Evolutionary conservation across 2,888 invertebrate genomes (phyloP).

Genomic region (Eucriotettix oculatus): DNA sequence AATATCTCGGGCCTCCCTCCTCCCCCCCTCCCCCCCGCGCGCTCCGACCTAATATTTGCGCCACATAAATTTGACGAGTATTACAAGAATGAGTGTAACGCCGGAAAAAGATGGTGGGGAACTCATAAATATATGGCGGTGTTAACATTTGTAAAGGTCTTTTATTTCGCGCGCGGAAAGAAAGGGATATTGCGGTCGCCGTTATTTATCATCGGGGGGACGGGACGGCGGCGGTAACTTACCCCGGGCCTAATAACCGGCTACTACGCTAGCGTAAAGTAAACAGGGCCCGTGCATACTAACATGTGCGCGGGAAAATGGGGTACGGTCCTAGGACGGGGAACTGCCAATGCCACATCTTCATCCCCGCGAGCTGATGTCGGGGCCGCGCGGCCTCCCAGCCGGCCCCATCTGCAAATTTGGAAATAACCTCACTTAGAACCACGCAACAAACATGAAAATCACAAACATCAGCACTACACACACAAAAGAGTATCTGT

Average conservation of each 20-base stretch:
- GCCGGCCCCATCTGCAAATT: slow-evolving; percentile 13
- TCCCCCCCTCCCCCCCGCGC: not conserved
- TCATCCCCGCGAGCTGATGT: slow-evolving; percentile 7
- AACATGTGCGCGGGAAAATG: slow-evolving; percentile 10
- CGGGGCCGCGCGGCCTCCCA: slow-evolving; percentile 9
- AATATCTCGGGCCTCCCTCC: not conserved
- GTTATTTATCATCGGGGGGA: slow-evolving; percentile 27
- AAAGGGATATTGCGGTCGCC: slow-evolving; percentile 22
- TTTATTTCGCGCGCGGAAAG: slow-evolving; percentile 22
- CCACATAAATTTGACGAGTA: slow-evolving; percentile 37
- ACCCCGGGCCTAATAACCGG: not conserved
- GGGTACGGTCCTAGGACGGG: slow-evolving; percentile 7
- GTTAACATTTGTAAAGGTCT: slow-evolving; percentile 32
- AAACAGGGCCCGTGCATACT: not conserved
- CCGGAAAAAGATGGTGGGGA: slow-evolving; percentile 14
- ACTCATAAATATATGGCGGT: slow-evolving; percentile 29
- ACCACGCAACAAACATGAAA: not conserved
- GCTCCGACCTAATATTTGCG: slow-evolving; percentile 31
- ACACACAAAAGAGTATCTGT: too few species aligned
- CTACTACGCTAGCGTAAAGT: not conserved
- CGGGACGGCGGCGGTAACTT: slow-evolving; percentile 7
- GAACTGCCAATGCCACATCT: slow-evolving; percentile 12
- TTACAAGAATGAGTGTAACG: slow-evolving; percentile 31
- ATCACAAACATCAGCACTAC: too few species aligned
- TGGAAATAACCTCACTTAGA: slow-evolving; percentile 11